These are phyloP conservation scores for Aythya fuligula DNA, from an alignment of 2,797 vertebrate species.

Conservation along the genomic window DNA sequence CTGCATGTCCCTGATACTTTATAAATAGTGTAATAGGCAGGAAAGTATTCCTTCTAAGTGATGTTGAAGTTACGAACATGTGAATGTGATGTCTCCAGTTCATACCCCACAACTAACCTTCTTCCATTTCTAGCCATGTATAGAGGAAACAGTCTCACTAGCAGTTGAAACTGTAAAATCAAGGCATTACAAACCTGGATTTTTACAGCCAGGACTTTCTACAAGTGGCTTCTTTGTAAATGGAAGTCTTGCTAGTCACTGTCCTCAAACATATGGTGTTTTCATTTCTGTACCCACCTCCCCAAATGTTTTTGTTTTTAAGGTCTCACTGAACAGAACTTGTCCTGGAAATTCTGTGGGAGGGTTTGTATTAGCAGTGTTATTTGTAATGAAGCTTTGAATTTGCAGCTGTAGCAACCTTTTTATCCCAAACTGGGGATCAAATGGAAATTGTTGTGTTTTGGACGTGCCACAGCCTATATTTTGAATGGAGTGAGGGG, in stretches of 20 bases:
- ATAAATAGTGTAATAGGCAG: neutral
- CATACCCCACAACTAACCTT: neutral
- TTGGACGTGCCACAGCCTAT: neutral
- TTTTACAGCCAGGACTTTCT: neutral
- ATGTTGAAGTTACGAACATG: neutral
- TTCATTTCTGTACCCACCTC: neutral
- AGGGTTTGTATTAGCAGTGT: neutral
- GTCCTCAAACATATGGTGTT: neutral
- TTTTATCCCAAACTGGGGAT: neutral
- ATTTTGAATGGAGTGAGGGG: neutral
- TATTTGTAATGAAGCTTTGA: neutral
- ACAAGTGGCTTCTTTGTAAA: neutral
- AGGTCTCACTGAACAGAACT: neutral
- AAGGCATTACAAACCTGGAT: neutral
- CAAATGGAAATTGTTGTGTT: neutral
- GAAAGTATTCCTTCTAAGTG: neutral
- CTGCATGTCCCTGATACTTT: neutral
- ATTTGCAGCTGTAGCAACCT: neutral
- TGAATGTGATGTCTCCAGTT: neutral
- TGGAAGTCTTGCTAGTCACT: neutral
- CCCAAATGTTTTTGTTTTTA: neutral
- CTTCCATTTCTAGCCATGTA: accelerated
- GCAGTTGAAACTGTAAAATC: neutral
- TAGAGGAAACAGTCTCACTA: neutral
- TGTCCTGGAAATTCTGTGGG: neutral